A percentile compares a stretch with the other conserved stretches of the same genome.
These are phyloP conservation scores for Solenodon paradoxus DNA, from an alignment of 2,113 vertebrate genomes.

Conservation along the genomic window DNA sequence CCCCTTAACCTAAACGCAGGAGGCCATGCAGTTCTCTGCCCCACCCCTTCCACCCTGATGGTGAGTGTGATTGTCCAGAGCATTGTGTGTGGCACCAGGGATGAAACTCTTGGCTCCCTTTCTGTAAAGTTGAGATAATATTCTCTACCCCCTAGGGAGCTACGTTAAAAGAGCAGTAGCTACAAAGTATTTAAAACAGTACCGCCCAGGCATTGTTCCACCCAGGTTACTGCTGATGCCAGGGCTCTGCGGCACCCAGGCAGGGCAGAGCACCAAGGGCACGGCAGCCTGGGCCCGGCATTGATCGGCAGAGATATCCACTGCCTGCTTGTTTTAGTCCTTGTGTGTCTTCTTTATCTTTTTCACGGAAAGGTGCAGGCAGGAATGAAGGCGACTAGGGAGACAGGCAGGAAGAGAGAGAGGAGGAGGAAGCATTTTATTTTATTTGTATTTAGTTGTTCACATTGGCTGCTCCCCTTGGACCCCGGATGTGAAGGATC, in stretches of 20 bases:
- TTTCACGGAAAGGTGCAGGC: too few species aligned
- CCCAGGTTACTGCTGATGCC: not conserved
- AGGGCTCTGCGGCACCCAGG: too few species aligned
- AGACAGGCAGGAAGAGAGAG: too few species aligned
- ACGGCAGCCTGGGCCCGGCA: not conserved
- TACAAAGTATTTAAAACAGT: not conserved
- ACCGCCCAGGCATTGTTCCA: too few species aligned
- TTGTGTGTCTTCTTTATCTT: too few species aligned
- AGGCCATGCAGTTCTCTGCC: accelerated
- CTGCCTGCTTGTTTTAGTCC: not conserved
- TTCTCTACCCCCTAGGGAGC: not conserved
- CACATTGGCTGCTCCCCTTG: too few species aligned
- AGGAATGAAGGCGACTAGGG: too few species aligned
- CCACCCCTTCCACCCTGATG: not conserved
- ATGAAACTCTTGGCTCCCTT: not conserved
- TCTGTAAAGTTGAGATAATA: not conserved
- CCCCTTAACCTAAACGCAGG: too few species aligned
- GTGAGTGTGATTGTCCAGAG: not conserved
- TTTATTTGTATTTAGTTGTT: too few species aligned
- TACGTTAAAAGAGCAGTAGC: not conserved
- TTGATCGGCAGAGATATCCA: accelerated
- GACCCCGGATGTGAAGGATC: too few species aligned
- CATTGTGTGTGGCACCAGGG: not conserved
- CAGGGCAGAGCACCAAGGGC: not conserved
- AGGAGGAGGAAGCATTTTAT: too few species aligned